Conservation (phyloP, 2,888 invertebrate species). For the Lithodes maja region DNA sequence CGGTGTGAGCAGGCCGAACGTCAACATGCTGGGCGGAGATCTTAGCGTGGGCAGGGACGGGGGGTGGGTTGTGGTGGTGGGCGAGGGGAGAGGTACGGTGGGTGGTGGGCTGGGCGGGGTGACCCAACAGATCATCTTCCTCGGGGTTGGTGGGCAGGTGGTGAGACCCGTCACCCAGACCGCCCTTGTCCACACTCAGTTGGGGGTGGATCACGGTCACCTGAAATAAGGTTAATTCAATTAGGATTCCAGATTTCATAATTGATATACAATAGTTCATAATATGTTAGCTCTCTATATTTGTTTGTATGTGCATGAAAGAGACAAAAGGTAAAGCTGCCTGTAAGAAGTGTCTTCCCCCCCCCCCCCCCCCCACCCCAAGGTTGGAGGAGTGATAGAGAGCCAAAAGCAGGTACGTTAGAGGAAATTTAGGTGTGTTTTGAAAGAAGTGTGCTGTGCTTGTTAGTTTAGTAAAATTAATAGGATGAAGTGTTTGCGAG, state of each 20-base stretch:
- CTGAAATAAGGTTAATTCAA: constrained; percentile 73
- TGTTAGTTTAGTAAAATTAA: no score
- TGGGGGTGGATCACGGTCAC: constrained; percentile 91
- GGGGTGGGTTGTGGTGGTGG: constrained; percentile 64
- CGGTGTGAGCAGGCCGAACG: constrained; percentile 77
- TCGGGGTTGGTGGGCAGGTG: constrained; percentile 20
- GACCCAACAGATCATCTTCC: not conserved
- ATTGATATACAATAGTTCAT: no score
- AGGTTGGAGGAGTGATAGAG: no score
- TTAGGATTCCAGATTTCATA: not conserved
- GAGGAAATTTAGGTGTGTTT: no score
- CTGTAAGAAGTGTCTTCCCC: no score
- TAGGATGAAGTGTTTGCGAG: no score
- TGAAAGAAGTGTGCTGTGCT: no score
- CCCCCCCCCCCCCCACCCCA: no score
- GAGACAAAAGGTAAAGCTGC: no score
- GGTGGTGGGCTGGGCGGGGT: not conserved
- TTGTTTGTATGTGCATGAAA: no score
- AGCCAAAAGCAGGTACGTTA: no score
- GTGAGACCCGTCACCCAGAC: constrained; percentile 7
- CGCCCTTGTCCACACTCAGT: constrained; percentile 73
- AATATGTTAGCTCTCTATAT: no score
- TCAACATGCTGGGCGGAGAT: constrained; percentile 81
- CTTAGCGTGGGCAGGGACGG: constrained; percentile 79
- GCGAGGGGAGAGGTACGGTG: constrained; percentile 74